Evolutionary conservation across 2,888 invertebrate species (phyloP).

Genomic region (Subacronicta megacephala): DNA sequence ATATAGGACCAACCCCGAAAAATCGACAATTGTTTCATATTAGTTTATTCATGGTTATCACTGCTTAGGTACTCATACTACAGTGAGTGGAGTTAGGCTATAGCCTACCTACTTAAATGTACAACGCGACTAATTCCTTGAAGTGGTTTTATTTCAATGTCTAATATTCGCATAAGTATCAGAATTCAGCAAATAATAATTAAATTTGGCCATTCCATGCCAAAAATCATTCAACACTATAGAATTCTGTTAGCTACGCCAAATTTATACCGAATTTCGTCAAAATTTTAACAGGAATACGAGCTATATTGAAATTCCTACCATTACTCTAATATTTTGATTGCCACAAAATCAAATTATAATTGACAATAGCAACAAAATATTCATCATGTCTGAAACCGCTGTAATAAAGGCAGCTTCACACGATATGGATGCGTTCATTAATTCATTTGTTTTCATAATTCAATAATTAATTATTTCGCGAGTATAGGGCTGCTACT

Average conservation of each 20-base stretch:
- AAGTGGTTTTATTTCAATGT: too few relatives aligned
- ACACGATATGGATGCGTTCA: conserved; percentile 36
- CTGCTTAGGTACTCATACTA: too few relatives aligned
- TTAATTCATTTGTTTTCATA: conserved; percentile 71
- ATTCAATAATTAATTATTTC: conserved; percentile 69
- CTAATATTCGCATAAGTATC: too few relatives aligned
- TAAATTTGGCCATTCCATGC: too few relatives aligned
- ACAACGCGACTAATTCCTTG: too few relatives aligned
- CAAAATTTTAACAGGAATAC: not conserved
- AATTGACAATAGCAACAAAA: not conserved
- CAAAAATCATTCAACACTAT: too few relatives aligned
- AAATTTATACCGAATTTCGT: not conserved
- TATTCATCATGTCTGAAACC: conserved; percentile 2
- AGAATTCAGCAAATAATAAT: too few relatives aligned
- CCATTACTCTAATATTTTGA: conserved; percentile 1
- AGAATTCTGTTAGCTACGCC: not conserved
- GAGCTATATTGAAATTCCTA: not conserved
- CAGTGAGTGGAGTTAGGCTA: too few relatives aligned
- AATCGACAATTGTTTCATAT: too few relatives aligned
- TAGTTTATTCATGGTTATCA: too few relatives aligned
- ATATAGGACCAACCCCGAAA: too few relatives aligned
- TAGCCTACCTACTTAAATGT: too few relatives aligned
- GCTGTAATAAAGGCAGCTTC: conserved; percentile 15
- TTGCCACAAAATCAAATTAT: conserved; percentile 6
- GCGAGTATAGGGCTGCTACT: conserved; percentile 40